Evolutionary conservation across 1,140 invertebrate species (phyloP), one percentile per base, ranked within the genome.

Genomic region (Lepeophtheirus salmonis): DNA sequence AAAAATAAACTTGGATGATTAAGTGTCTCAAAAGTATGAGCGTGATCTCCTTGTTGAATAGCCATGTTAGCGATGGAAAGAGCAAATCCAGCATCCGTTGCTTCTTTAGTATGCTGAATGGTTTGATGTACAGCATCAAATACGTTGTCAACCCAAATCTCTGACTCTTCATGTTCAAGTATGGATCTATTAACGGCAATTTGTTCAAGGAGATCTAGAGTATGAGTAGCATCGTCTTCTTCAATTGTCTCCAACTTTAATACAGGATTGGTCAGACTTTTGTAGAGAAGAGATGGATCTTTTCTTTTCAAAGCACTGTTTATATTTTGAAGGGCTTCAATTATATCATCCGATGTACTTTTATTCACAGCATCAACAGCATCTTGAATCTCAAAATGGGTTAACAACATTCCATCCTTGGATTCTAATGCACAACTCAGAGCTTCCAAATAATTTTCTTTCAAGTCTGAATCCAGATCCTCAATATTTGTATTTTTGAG

Each of bases 311-410:
- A 16, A 4, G 21, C 50, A 21, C 4, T 16, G 50, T 52, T 22
- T 4, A 52, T 12, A 18, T 21, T 52, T 16, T 52, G n/a, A 4
- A 52, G 50, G 12, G n/a, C 50, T 41, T 6, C 6, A 10, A 41
- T 41, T 6, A 52, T 10, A 21, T 12, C n/a, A 4, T 16, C 59
- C 3, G 18, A 52, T 4, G 14, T 52, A 25, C 21, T 6, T 10
- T 64, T 30, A 62, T 84, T 83, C 0, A 84, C 78, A 65, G 77
- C 70, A 64, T 82, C 77, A 18, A 86, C 74, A 61, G 77, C 76
- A 51, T 81, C 77, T 67, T 80, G 78, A 60, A 86, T 79, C 66
- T 85, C 82, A 61, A 73, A 73, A 64, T 82, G 79, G 2, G 80
- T 82, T 30, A 86, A 70, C 56, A 84, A 67, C 21, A 73, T 58